Base-by-base conservation (phyloP, 2,888 invertebrate genomes). In the Lepidocyrtoides sp. region DNA sequence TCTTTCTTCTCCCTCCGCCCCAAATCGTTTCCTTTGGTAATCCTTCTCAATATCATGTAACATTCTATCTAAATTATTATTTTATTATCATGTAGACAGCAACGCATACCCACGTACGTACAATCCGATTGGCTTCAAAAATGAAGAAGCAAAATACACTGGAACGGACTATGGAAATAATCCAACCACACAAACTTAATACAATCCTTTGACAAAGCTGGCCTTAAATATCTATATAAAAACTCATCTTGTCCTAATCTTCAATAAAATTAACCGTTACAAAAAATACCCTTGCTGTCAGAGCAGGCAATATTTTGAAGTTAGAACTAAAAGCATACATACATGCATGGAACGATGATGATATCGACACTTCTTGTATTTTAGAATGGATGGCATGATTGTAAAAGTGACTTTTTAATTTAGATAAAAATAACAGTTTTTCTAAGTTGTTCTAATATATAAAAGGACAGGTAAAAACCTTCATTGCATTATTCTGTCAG, bases 361-460 rank as follows among this genome's bases (percentile, higher is more conserved):
- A n/a, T n/a, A n/a, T n/a, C 23, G 60, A 26, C 10, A 60, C 20
- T 60, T 1, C 17, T 14, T 12, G n/a, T 32, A 0, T 41, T 54
- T 66, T 83, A 26, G 51, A 83, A 66, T 54, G 66, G 23, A 44
- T 23, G n/a, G 63, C 63, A 81, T 60, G 57, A 81, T 41, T 17
- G 60, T 60, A 75, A 63, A 63, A 85, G 54, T 10, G 54, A 32
- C 85, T 75, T 85, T 85, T 77, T 26, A 75, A 75, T 87, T 79
- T 44, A 66, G 79, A 87, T 77, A 87, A 79, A 86, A 75, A 89
- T 77, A 66, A 77, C 48, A 84, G 86, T 82, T 77, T 87, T 60
- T 32, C 60, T 54, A 77, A 85, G 86, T 86, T 91, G 91, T 89
- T 89, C 91, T 89, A 91, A 91, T 91, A n/a, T 91, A 91, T 29